Percentiles rank a stretch among this genome's conserved stretches.
Conservation (phyloP, 2,888 invertebrate species). For the Zaprionus bogoriensis region DNA sequence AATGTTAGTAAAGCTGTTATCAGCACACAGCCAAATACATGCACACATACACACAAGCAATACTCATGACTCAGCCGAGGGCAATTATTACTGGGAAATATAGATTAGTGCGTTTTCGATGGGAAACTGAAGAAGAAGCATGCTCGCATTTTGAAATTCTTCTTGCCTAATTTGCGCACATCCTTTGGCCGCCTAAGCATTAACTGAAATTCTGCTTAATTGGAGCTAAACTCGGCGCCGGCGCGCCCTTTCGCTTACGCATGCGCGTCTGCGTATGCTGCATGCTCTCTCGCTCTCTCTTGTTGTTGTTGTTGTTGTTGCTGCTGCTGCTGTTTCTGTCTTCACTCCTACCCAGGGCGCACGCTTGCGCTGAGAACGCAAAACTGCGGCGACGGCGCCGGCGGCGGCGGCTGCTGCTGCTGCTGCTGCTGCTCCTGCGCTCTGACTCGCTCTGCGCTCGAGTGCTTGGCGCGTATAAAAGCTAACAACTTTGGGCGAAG, state of each 20-base stretch:
- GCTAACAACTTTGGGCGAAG: conserved; percentile 62
- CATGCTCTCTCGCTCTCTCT: conserved; percentile 18
- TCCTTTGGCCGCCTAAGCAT: too few species aligned
- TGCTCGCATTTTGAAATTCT: too few species aligned
- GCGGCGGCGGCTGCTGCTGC: conserved; percentile 34
- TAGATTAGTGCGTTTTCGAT: too few species aligned
- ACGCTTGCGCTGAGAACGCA: conserved; percentile 13
- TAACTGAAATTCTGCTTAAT: neutral
- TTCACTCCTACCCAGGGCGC: conserved; percentile 19
- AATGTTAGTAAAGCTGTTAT: conserved; percentile 22
- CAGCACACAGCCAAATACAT: conserved; percentile 8
- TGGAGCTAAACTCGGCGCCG: conserved; percentile 18
- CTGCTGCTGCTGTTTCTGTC: conserved; percentile 2
- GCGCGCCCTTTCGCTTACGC: conserved; percentile 63
- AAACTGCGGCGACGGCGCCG: conserved; percentile 27
- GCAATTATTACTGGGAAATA: too few species aligned
- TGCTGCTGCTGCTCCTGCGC: neutral
- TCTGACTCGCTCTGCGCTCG: conserved; percentile 9
- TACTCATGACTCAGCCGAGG: too few species aligned
- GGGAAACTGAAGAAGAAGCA: too few species aligned
- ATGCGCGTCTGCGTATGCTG: conserved; percentile 32
- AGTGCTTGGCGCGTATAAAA: conserved; percentile 74
- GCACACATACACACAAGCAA: too few species aligned
- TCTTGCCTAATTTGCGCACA: too few species aligned
- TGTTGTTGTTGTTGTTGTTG: conserved; percentile 18